Percentiles rank a stretch among this genome's conserved stretches.
Conservation (phyloP, 2,113 vertebrate genomes). For the Echinops telfairi region DNA sequence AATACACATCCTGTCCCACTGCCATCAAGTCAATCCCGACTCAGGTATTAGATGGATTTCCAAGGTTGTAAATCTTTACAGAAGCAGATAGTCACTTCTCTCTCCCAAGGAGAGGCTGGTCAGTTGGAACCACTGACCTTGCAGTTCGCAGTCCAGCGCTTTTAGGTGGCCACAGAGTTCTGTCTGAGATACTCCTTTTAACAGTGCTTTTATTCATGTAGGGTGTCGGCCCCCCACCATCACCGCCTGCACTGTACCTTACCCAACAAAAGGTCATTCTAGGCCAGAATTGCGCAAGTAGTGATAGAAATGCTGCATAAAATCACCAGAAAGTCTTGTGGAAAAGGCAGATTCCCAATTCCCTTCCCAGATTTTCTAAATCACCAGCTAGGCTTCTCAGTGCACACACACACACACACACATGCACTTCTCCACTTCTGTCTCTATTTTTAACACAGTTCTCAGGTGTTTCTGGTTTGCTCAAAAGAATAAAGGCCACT, state of each 20-base stretch:
- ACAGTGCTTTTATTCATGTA: neutral
- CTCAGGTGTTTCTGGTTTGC: neutral
- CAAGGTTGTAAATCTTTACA: too few relatives aligned
- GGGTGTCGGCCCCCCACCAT: neutral
- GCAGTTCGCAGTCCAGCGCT: neutral
- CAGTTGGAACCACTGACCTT: too few relatives aligned
- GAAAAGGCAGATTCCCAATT: neutral
- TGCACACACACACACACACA: too few relatives aligned
- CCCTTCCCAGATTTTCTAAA: neutral
- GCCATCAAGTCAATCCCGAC: too few relatives aligned
- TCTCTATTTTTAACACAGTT: neutral
- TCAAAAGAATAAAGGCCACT: neutral
- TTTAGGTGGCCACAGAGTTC: neutral
- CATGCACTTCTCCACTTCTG: neutral
- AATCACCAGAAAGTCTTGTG: neutral
- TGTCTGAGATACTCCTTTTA: neutral
- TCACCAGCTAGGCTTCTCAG: neutral
- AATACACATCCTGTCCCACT: too few relatives aligned
- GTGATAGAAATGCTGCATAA: neutral
- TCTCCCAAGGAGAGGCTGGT: too few relatives aligned
- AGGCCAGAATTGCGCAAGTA: neutral
- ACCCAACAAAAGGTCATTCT: neutral
- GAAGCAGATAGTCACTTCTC: too few relatives aligned
- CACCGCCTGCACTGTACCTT: neutral
- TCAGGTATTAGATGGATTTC: too few relatives aligned